phyloP scores from a whole-genome alignment of 2,888 invertebrate species.

The Buathra laborator region DNA sequence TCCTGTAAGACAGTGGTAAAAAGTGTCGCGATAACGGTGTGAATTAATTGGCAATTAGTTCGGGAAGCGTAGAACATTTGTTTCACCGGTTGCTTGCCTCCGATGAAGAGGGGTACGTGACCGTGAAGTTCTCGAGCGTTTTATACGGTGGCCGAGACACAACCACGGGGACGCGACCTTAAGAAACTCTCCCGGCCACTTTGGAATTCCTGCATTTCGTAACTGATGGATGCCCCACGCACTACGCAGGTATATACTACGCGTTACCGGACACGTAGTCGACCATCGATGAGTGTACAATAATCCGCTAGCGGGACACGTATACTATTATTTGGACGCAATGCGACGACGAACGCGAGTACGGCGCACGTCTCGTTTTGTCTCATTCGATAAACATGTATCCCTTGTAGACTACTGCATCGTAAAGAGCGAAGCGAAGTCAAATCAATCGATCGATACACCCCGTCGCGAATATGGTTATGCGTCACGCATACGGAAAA shows the following conservation, averaged over 20 bases:
- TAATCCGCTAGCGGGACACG: background rate
- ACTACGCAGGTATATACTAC: conserved; percentile 58
- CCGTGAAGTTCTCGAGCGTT: background rate
- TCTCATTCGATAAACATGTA: conserved; percentile 10
- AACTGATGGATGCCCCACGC: conserved; percentile 76
- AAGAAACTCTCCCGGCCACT: conserved; percentile 8
- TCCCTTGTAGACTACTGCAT: background rate
- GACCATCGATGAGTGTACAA: conserved; percentile 14
- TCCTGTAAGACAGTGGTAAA: background rate
- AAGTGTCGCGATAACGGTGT: background rate
- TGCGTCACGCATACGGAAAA: conserved; percentile 81
- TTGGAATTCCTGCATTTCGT: conserved; percentile 74
- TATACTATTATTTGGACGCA: conserved; percentile 33
- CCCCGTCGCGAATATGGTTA: conserved; percentile 58
- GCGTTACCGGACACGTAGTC: conserved; percentile 71
- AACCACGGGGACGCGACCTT: conserved; percentile 24
- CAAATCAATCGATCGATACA: conserved; percentile 65
- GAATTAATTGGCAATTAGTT: conserved; percentile 30
- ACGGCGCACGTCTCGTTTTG: background rate
- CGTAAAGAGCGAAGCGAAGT: conserved; percentile 37
- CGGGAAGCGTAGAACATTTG: background rate
- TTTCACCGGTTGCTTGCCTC: conserved; percentile 9
- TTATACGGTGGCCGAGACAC: background rate
- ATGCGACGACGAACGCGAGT: conserved; percentile 42
- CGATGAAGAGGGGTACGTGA: conserved; percentile 22